Evolutionary conservation across 2,888 invertebrate species (phyloP), one percentile per base, ranked within the genome.

Genomic region (Plagodis pulveraria): DNA sequence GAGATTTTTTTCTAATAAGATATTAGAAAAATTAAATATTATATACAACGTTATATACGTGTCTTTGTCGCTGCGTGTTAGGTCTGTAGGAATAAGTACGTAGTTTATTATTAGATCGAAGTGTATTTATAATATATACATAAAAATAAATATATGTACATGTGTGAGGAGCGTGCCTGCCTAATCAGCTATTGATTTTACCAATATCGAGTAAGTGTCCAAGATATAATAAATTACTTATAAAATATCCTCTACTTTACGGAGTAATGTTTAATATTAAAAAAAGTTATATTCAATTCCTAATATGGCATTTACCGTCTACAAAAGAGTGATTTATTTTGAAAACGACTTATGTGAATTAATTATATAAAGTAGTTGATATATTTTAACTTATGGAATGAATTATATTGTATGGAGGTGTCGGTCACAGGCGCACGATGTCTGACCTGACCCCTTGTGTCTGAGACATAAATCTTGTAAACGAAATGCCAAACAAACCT

Each of bases 291-390:
- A 85, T 86, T 77, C 83, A 84, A 91, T 91, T 91, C 91, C 91
- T 91, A 91, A 83, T 81, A 90, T 83, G 91, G 91, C 91, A 92
- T 92, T 92, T 91, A 91, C 88, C 88, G 89, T 91, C 85, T 87
- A 87, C 83, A 84, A 67, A 81, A 78, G 83, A 91, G 89, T 90
- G 88, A 90, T 89, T 84, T 80, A 83, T 62, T 59, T 85, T 81
- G 81, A 84, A 83, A 88, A 82, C 78, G 79, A 83, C 77, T 60
- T 87, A 85, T 83, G 76, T 85, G 78, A 87, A 87, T 81, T 22
- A 22, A 22, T 22, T 84, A 83, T 83, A 78, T 83, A 79, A 84
- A 78, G 76, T 89, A 86, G 84, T 80, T 74, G 71, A 78, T 83
- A 82, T 81, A 67, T 40, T 81, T 79, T 84, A 86, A 84, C 77